These are phyloP conservation scores for Zophobas morio DNA, from an alignment of 1,140 invertebrate genomes.

Conservation along the genomic window DNA sequence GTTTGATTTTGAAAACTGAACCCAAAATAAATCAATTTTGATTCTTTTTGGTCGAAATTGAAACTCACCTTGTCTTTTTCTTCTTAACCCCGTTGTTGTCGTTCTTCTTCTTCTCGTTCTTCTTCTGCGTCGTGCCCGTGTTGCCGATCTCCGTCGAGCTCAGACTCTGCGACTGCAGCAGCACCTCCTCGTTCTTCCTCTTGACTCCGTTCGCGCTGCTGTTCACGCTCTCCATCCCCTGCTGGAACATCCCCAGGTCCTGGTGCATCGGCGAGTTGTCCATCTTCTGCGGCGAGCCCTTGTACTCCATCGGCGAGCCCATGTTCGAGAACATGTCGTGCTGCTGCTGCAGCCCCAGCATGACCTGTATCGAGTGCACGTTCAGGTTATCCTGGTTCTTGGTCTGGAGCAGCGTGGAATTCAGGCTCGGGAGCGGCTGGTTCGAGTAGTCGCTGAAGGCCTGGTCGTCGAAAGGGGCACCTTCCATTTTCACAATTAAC, in stretches of 20 bases:
- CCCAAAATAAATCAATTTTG: neutral
- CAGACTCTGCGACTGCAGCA: conserved; percentile 68
- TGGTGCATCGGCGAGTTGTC: conserved; percentile 65
- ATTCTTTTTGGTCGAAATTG: neutral
- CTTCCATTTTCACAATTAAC: conserved; percentile 74
- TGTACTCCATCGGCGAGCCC: conserved; percentile 65
- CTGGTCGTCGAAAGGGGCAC: conserved; percentile 81
- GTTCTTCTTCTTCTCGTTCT: conserved; percentile 84
- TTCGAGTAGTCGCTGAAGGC: conserved; percentile 82
- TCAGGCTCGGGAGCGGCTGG: conserved; percentile 70
- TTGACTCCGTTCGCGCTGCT: conserved; percentile 68
- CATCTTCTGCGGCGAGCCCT: conserved; percentile 62
- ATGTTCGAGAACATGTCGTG: conserved; percentile 68
- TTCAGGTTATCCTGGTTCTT: conserved; percentile 67
- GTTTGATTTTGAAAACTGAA: neutral
- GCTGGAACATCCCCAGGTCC: conserved; percentile 64
- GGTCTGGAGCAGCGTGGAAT: conserved; percentile 66
- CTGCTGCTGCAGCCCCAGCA: conserved; percentile 76
- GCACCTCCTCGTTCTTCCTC: conserved; percentile 70
- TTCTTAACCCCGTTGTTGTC: conserved; percentile 92
- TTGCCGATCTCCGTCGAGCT: conserved; percentile 63
- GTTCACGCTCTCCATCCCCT: conserved; percentile 63
- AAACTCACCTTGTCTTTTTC: conserved; percentile 89
- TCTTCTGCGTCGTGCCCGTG: conserved; percentile 61
- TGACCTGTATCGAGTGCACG: conserved; percentile 80